These are phyloP conservation scores for Pandemis heparana DNA, from an alignment of 2,888 invertebrate genomes.

Conservation along the genomic window DNA sequence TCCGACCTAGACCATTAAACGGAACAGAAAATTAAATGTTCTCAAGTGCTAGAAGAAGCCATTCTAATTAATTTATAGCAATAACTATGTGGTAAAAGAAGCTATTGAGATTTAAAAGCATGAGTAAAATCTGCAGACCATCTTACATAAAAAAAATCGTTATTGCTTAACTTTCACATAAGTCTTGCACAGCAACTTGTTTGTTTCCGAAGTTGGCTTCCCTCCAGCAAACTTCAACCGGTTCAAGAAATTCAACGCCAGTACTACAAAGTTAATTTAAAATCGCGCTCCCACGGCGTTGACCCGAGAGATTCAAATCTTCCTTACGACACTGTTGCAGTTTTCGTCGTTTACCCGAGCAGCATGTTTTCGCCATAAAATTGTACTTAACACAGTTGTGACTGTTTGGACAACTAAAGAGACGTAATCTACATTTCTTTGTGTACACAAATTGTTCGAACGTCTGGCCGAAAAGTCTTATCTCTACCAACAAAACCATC, in stretches of 20 bases:
- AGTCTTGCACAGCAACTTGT: conserved; percentile 30
- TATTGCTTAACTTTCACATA: conserved; percentile 16
- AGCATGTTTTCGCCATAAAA: conserved; percentile 6
- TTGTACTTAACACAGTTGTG: conserved; percentile 5
- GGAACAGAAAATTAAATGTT: too few species aligned
- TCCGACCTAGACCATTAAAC: too few species aligned
- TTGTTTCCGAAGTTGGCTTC: conserved; percentile 42
- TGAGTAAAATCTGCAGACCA: not conserved
- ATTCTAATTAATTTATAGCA: too few species aligned
- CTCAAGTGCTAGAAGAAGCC: too few species aligned
- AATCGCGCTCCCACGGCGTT: conserved; percentile 43
- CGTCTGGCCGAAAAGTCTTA: conserved; percentile 8
- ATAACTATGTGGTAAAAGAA: too few species aligned
- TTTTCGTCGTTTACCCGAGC: not conserved
- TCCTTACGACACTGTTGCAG: conserved; percentile 17
- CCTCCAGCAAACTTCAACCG: conserved; percentile 42
- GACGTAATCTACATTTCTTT: conserved; percentile 11
- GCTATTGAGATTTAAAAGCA: too few species aligned
- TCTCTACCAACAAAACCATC: conserved; percentile 3
- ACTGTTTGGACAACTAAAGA: conserved; percentile 15
- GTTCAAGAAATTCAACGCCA: conserved; percentile 43
- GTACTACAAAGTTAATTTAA: conserved; percentile 48
- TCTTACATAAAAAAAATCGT: not conserved
- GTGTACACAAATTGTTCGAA: conserved; percentile 21
- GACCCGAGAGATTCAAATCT: conserved; percentile 38